Conservation (phyloP, 2,888 invertebrate species). For the Nowickia ferox region DNA sequence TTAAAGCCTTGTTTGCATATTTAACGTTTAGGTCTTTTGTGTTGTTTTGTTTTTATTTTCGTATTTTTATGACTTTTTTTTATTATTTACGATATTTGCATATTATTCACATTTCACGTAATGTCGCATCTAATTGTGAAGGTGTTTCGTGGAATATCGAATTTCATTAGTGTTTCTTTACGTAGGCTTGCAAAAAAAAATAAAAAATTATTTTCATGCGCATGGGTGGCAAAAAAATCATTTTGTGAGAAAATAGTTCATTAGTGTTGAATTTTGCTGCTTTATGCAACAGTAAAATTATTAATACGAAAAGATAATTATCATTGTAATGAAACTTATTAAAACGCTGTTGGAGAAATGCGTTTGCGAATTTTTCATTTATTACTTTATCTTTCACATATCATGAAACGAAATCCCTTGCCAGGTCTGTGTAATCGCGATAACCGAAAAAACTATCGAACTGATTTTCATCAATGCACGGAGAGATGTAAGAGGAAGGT, state of each 20-base stretch:
- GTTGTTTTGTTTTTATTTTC: conserved; percentile 4
- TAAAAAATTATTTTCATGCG: background rate
- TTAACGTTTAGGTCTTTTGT: conserved; percentile 16
- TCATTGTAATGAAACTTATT: background rate
- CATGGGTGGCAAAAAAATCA: background rate
- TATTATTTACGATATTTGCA: conserved; percentile 59
- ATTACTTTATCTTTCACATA: no score
- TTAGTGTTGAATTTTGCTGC: background rate
- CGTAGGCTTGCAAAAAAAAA: conserved; percentile 7
- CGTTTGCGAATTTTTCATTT: no score
- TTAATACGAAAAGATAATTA: background rate
- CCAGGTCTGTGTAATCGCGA: no score
- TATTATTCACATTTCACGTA: conserved; percentile 59
- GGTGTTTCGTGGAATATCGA: conserved; percentile 66
- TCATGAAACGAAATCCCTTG: no score
- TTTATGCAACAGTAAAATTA: background rate
- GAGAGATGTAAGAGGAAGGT: no score
- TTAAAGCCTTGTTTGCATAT: conserved; percentile 42
- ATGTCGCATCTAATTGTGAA: conserved; percentile 61
- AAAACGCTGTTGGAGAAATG: background rate
- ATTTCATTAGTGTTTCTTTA: conserved; percentile 33
- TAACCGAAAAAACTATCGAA: no score
- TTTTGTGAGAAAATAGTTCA: conserved; percentile 45
- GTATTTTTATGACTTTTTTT: conserved; percentile 43
- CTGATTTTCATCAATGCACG: no score